phyloP scores from a whole-genome alignment of 2,113 vertebrate species.

The Narcine bancroftii region DNA sequence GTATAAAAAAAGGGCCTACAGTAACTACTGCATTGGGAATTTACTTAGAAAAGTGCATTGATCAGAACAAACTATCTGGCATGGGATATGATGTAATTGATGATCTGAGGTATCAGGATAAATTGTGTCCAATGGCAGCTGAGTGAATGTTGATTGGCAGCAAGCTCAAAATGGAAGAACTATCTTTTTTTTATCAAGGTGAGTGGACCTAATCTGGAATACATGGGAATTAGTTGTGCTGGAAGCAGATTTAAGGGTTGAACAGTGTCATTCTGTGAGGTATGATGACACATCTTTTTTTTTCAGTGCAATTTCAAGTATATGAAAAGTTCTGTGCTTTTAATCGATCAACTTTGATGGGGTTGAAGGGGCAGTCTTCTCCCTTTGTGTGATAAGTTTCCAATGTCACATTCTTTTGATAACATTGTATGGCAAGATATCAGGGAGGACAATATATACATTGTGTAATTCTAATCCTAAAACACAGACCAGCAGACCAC shows the following conservation, averaged over 20 bases:
- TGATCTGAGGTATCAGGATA: neutral
- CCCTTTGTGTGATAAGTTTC: neutral
- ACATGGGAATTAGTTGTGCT: neutral
- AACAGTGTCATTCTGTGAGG: neutral
- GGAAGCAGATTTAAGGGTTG: neutral
- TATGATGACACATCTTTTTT: neutral
- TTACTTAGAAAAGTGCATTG: neutral
- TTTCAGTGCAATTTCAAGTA: neutral
- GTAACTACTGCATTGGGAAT: neutral
- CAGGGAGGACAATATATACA: neutral
- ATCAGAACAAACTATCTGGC: neutral
- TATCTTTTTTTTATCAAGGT: neutral
- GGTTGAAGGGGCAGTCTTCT: neutral
- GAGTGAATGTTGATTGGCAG: neutral
- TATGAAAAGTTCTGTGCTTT: neutral
- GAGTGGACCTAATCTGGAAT: neutral
- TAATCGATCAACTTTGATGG: neutral
- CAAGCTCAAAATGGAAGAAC: neutral
- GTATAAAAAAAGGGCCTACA: too few relatives aligned
- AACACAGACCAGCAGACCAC: too few relatives aligned
- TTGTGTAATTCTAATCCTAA: neutral
- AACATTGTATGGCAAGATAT: neutral
- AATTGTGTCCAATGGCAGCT: neutral
- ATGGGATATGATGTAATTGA: neutral
- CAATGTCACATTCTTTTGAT: neutral